Base-by-base conservation (phyloP, 30 jellyfish, hydroid and myxozoan genomes). In the Aurelia aurita region DNA sequence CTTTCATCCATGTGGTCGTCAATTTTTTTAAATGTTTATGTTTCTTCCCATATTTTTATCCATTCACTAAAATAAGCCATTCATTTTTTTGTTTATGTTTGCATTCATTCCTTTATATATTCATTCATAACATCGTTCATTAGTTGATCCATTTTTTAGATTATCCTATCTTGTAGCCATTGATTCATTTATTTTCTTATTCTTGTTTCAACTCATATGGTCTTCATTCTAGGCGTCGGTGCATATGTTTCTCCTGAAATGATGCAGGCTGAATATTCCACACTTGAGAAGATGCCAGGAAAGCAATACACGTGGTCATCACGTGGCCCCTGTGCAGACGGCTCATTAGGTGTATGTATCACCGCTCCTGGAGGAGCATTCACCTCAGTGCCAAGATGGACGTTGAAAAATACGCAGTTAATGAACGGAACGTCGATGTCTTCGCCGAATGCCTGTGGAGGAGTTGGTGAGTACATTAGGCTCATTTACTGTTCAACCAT, bases 311-410 rank as follows among this genome's bases (percentile, higher is more conserved):
- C 98, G 18, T 94, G 99, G 99, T 94, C 99, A 22, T 94, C 99
- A 47, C 72, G 97, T 20, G 99, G 99, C 45, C 99, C 99, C 10
- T 83, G 99, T 72, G 88, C 70, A 2, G 95, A 88, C 67, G 99
- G 98, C 16, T 69, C 98, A n/a, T 91, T 94, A 66, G 99, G 99
- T 23, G 99, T 94, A 21, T 94, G 97, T 54, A 78, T 94, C 21
- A 79, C 96, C 54, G 99, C 99, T 21, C 99, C 99, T 0, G 99
- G 99, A n/a, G 99, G 97, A 32, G 99, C 99, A 12, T 81, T 82
- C 47, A 94, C 99, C 18, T 94, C 99, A 18, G 96, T 94, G 7
- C 99, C 99, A 39, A 74, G 69, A 26, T 94, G 99, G 97, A 94
- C 99, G 2, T 59, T 94, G 70, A 47, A 94, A 51, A 82, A 77